Conservation (phyloP, 2,113 vertebrate species). For the Sphyrna mokarran region DNA sequence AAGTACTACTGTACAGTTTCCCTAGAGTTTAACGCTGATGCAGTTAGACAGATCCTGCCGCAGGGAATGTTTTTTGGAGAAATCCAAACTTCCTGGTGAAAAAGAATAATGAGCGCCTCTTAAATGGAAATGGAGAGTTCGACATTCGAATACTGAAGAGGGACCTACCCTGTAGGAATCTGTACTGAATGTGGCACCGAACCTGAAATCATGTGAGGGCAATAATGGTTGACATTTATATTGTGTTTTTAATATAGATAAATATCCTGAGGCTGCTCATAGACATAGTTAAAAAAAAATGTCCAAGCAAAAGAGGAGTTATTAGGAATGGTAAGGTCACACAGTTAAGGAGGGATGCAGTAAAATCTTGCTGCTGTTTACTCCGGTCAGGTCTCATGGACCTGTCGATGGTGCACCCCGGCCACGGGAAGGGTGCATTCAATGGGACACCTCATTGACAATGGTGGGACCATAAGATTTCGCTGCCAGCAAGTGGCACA, state of each 20-base stretch:
- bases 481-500: no score
- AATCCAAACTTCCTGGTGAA: background rate
- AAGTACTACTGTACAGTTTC: background rate
- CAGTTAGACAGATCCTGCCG: background rate
- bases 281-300: background rate
- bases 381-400: no score
- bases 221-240: background rate
- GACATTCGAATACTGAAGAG: background rate
- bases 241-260: background rate
- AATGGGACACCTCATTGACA: no score
- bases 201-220: constrained; percentile 79
- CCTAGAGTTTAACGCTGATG: background rate
- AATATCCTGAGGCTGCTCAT: background rate
- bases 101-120: background rate
- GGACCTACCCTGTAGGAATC: constrained; percentile 42
- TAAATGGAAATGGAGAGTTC: background rate
- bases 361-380: no score
- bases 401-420: no score
- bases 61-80: background rate
- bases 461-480: no score
- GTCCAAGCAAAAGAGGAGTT: background rate
- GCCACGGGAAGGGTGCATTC: no score
- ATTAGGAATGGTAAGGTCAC: background rate
- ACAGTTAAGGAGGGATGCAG: background rate
- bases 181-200: constrained; percentile 53